Percentiles rank a stretch among this genome's conserved stretches.
Evolutionary conservation across 2,113 vertebrate species (phyloP).

Genomic region (Nothobranchius furzeri): DNA sequence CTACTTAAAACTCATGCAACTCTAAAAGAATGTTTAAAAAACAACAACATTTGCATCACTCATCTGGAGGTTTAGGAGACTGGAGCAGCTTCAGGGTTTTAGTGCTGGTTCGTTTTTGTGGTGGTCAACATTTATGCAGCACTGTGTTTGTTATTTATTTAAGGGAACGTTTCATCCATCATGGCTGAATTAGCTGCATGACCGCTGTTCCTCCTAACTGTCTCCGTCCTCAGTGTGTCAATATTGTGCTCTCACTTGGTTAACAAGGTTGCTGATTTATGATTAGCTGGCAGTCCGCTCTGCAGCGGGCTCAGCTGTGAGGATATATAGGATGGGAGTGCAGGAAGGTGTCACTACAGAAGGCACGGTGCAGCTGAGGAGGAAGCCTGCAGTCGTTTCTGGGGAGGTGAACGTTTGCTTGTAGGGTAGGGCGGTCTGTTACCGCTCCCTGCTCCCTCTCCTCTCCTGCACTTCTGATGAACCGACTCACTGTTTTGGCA

Average conservation of each 20-base stretch:
- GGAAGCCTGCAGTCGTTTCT: background rate
- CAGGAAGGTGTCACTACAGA: background rate
- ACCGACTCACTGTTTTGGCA: constrained; percentile 42
- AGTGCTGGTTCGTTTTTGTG: no score
- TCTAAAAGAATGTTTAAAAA: no score
- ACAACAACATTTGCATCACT: no score
- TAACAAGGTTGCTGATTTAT: constrained; percentile 46
- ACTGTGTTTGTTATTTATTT: no score
- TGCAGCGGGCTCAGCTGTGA: background rate
- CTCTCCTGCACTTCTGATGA: constrained; percentile 35
- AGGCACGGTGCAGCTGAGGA: background rate
- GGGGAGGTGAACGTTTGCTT: constrained; percentile 8
- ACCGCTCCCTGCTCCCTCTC: constrained; percentile 27
- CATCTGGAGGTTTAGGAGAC: no score
- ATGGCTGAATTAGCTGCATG: constrained; percentile 10
- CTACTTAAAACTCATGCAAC: no score
- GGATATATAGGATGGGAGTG: constrained; percentile 4
- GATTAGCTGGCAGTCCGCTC: constrained; percentile 16
- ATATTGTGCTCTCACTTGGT: constrained; percentile 24
- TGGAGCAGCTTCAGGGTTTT: no score
- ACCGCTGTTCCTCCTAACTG: constrained; percentile 11
- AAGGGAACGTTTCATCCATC: constrained; percentile 4
- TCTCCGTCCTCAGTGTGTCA: constrained; percentile 9
- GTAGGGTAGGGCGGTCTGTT: constrained; percentile 13
- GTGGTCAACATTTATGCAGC: no score